Conservation (phyloP, 2,113 vertebrate genomes). For the Chamaetylas fuelleborni region DNA sequence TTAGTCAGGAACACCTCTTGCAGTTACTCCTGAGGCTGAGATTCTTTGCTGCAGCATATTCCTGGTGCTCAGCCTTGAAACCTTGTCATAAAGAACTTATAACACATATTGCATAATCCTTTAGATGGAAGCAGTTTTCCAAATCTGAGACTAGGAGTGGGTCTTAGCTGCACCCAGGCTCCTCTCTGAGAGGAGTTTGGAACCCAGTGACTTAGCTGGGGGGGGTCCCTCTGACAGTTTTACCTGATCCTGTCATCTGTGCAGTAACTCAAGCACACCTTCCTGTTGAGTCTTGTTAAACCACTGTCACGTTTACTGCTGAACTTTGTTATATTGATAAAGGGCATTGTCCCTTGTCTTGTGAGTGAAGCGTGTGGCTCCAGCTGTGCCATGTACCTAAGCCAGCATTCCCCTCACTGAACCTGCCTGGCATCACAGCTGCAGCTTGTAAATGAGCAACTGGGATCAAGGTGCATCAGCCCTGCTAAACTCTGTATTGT, state of each 20-base stretch:
- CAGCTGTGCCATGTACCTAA: not conserved
- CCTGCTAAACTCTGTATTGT: not conserved
- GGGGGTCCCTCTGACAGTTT: not conserved
- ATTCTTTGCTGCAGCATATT: not conserved
- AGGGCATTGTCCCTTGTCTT: not conserved
- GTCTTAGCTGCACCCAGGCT: not conserved
- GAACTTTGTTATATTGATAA: not conserved
- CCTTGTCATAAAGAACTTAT: not conserved
- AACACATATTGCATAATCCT: not conserved
- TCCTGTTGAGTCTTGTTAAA: not conserved
- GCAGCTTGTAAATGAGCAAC: not conserved
- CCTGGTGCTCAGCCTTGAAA: not conserved
- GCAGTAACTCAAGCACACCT: not conserved
- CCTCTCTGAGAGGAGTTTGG: not conserved
- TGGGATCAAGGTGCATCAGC: not conserved
- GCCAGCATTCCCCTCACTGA: not conserved
- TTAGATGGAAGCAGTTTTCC: not conserved
- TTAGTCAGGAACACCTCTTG: not conserved
- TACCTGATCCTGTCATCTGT: not conserved
- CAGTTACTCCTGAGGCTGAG: not conserved
- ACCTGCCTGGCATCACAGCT: not conserved
- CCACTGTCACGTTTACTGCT: not conserved
- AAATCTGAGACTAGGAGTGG: not conserved
- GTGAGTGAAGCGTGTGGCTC: rapidly evolving
- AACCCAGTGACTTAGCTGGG: not conserved